Conservation (phyloP, 1,140 invertebrate species). For the Polyergus mexicanus region DNA sequence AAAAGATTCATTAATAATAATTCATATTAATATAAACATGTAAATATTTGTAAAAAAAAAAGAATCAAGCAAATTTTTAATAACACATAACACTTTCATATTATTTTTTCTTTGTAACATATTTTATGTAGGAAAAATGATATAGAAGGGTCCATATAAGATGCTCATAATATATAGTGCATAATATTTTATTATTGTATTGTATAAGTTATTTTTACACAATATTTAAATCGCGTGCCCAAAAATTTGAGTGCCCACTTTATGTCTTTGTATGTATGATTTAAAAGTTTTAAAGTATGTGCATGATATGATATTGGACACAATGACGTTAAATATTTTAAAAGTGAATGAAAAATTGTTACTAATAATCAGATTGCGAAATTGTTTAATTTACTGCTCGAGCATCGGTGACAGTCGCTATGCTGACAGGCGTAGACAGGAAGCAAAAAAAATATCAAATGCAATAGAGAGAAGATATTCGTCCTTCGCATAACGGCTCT, state of each 20-base stretch:
- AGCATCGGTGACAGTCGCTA: background rate
- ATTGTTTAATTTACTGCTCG: constrained; percentile 17
- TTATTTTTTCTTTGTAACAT: constrained; percentile 1
- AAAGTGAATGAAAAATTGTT: constrained; percentile 29
- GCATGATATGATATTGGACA: constrained; percentile 20
- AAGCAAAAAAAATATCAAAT: background rate
- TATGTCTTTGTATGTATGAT: background rate
- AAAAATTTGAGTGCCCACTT: background rate
- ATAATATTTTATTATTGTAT: constrained; percentile 17
- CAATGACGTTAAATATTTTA: constrained; percentile 17
- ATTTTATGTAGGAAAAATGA: background rate
- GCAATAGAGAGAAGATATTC: background rate
- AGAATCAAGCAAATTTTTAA: background rate
- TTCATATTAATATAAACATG: background rate
- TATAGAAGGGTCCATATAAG: background rate
- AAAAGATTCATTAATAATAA: constrained; percentile 30
- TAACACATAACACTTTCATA: background rate
- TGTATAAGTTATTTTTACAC: constrained; percentile 20
- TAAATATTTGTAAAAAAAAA: background rate
- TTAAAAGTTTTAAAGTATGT: constrained; percentile 20
- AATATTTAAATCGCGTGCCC: constrained; percentile 1
- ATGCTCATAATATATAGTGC: constrained; percentile 11
- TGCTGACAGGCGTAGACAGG: background rate
- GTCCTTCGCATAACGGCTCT: background rate
- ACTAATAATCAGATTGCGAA: constrained; percentile 42